Evolutionary conservation across 2,113 vertebrate species (phyloP).

Genomic region (Corythaeola cristata): DNA sequence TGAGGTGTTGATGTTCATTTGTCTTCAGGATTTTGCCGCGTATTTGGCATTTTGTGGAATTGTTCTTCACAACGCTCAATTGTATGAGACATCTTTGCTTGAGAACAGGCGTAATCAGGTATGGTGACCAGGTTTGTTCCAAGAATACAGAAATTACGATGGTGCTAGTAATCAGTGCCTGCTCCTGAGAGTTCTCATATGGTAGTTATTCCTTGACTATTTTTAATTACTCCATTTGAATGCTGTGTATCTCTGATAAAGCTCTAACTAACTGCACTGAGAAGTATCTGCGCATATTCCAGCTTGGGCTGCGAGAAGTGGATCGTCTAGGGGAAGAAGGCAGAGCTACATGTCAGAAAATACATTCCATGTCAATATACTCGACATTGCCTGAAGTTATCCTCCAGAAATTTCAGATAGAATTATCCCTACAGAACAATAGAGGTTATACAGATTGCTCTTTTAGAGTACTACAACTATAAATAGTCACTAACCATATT

Average conservation of each 20-base stretch:
- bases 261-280: not conserved
- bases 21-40: conserved; percentile 87
- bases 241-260: not conserved
- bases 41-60: conserved; percentile 97
- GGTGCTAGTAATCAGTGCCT: not conserved
- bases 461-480: not conserved
- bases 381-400: not conserved
- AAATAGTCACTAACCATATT: not conserved
- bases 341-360: not conserved
- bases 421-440: not conserved
- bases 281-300: not conserved
- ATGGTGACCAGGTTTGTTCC: not conserved
- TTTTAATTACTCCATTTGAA: not conserved
- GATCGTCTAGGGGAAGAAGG: not conserved
- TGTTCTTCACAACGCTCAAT: conserved; percentile 94
- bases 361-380: not conserved
- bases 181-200: not conserved
- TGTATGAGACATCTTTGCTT: conserved; percentile 93
- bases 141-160: not conserved
- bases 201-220: not conserved
- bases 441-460: not conserved
- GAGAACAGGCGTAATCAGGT: conserved; percentile 97
- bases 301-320: not conserved
- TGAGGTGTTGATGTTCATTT: not conserved
- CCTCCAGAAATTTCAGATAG: not conserved